A percentile compares a stretch with the other conserved stretches of the same genome.
phyloP scores from a whole-genome alignment of 2,113 vertebrate genomes.

The Python bivittatus region DNA sequence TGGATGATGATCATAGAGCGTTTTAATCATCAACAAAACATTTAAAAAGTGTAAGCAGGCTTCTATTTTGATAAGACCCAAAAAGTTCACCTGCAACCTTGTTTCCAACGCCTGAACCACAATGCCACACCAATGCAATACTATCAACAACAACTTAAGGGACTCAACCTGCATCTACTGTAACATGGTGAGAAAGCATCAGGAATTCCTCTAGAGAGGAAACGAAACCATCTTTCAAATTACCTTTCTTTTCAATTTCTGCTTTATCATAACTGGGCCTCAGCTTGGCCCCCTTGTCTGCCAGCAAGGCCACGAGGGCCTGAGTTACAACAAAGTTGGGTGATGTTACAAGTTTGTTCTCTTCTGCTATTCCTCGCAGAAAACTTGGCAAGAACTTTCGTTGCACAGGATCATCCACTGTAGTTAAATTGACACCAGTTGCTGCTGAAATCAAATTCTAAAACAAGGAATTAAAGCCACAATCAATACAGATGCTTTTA shows the following conservation, averaged over 20 bases:
- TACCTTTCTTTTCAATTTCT: constrained; percentile 95
- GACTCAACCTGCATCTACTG: not conserved
- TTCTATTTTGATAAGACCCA: too few species aligned
- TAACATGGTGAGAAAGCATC: constrained; percentile 4
- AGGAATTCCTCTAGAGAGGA: not conserved
- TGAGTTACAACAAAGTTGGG: constrained; percentile 98
- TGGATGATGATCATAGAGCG: not conserved
- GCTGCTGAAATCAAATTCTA: constrained; percentile 98
- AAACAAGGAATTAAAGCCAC: constrained; percentile 15
- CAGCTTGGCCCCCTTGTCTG: constrained; percentile 93
- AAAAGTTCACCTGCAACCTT: too few species aligned
- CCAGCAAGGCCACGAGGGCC: constrained; percentile 92
- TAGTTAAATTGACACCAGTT: constrained; percentile 95
- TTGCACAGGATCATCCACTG: constrained; percentile 95
- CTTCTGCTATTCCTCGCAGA: constrained; percentile 91
- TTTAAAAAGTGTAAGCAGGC: too few species aligned
- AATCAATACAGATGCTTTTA: accelerated
- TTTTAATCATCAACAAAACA: not conserved
- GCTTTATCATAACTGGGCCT: constrained; percentile 90
- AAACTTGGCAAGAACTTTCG: constrained; percentile 96
- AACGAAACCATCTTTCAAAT: constrained; percentile 30
- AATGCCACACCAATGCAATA: not conserved
- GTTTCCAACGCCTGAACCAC: too few species aligned
- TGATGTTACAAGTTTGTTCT: constrained; percentile 95
- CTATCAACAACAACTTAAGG: too few species aligned